phyloP scores from a whole-genome alignment of 1,140 invertebrate species.

The Ostrea edulis region DNA sequence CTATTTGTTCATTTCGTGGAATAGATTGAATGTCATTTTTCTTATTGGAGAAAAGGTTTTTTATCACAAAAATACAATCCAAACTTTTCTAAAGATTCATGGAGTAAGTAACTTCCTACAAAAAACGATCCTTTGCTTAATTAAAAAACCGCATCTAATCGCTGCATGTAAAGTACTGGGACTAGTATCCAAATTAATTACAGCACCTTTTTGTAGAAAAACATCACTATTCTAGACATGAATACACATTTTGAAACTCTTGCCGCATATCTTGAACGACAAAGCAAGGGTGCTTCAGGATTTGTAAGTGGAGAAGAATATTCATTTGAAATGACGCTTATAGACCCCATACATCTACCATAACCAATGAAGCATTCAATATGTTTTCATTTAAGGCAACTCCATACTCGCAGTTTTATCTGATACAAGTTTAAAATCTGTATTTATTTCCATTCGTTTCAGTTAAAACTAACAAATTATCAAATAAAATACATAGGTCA shows the following conservation, averaged over 20 bases:
- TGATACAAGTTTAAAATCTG: too few relatives aligned
- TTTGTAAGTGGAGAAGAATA: slow-evolving; percentile 12
- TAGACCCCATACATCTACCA: slow-evolving; percentile 57
- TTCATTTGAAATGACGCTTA: slow-evolving; percentile 32
- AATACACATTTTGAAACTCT: slow-evolving; percentile 44
- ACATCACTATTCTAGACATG: slow-evolving; percentile 46
- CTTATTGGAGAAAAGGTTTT: too few relatives aligned
- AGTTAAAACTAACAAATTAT: too few relatives aligned
- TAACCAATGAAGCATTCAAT: slow-evolving; percentile 58
- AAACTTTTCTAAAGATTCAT: too few relatives aligned
- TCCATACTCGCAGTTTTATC: too few relatives aligned
- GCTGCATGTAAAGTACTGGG: slow-evolving; percentile 40
- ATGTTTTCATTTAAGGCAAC: slow-evolving; percentile 56
- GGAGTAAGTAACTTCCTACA: slow-evolving; percentile 27
- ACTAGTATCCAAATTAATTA: slow-evolving; percentile 39
- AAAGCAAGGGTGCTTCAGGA: slow-evolving; percentile 17
- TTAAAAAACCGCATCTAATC: slow-evolving; percentile 30
- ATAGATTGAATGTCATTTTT: slow-evolving; percentile 48
- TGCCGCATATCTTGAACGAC: slow-evolving; percentile 34
- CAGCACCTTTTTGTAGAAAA: slow-evolving; percentile 40
- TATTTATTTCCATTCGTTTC: too few relatives aligned
- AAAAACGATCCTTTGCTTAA: slow-evolving; percentile 11
- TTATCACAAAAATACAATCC: too few relatives aligned
- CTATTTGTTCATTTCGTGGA: slow-evolving; percentile 38
- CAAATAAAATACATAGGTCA: too few relatives aligned